Evolutionary conservation across 2,888 invertebrate species (phyloP), one percentile per base, ranked within the genome.

Genomic region (Campoletis raptor): DNA sequence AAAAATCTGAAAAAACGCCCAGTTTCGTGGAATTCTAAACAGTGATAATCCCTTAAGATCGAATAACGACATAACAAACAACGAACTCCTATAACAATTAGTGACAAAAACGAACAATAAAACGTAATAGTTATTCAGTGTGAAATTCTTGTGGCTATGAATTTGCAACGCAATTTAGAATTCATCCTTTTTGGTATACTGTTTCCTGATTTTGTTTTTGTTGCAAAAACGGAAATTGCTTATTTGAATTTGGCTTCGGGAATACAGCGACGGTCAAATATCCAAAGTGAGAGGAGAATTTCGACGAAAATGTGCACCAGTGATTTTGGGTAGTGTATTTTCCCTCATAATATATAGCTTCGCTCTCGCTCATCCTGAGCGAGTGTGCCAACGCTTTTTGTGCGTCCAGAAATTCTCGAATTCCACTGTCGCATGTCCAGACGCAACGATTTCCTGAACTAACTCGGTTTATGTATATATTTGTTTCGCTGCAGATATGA

Each of bases 361-460:
- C 54, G 52, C n/a, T 30, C 48, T 70, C 21, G n/a, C 37, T n/a
- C 45, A 66, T 66, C 45, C 40, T n/a, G 64, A 24, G 45, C 36
- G 76, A 36, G 64, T 45, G 36, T 67, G 67, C 76, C 76, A 77
- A 66, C 48, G 45, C 76, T 77, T 66, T 66, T 77, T 77, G 42
- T 61, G 24, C 42, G 74, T 15, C 57, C 40, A 40, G 61, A 74
- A 45, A 74, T 42, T 74, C 61, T 74, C 54, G 40, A 57, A 61
- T 7, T 57, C 73, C 57, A 42, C 45, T 30, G 48, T 36, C 76
- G 64, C 64, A 66, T 36, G 48, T 72, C 54, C 76, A 21, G 64
- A 64, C 48, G 76, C 76, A 57, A 77, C 48, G n/a, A 66, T 66
- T 77, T 76, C 64, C 45, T 15, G 45, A 64, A 54, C 54, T 30